phyloP scores from a whole-genome alignment of 2,888 invertebrate genomes.

The Hedya salicella region DNA sequence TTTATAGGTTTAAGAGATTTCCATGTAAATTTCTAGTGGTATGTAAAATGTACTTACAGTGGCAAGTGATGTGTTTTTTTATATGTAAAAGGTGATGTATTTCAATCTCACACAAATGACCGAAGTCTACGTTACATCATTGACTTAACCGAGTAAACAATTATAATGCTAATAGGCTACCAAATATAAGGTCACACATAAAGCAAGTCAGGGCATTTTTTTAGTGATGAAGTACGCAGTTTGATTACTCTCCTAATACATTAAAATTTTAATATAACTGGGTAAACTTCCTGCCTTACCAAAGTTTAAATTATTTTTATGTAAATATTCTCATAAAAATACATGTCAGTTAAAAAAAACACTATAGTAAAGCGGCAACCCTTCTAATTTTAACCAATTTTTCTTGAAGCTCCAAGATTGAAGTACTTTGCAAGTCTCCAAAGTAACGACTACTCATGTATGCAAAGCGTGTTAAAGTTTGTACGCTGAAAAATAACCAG shows the following conservation, averaged over 20 bases:
- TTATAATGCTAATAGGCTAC: too few species aligned
- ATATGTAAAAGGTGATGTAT: too few species aligned
- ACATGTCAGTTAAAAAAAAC: neutral
- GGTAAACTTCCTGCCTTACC: too few species aligned
- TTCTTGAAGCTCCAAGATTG: slow-evolving; percentile 7
- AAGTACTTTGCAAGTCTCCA: slow-evolving; percentile 10
- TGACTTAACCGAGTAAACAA: too few species aligned
- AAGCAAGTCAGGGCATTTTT: too few species aligned
- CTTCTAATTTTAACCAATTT: neutral
- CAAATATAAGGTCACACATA: too few species aligned
- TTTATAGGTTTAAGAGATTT: slow-evolving; percentile 17
- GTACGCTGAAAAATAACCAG: slow-evolving; percentile 20
- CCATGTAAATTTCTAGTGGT: slow-evolving; percentile 4
- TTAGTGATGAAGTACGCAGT: too few species aligned
- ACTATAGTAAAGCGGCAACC: neutral
- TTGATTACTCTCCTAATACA: too few species aligned
- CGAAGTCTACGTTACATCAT: too few species aligned
- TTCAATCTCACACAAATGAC: too few species aligned
- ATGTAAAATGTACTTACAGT: neutral
- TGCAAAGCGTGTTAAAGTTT: slow-evolving; percentile 33
- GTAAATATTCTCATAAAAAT: neutral
- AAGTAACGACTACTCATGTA: slow-evolving; percentile 17
- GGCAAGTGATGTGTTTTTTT: too few species aligned
- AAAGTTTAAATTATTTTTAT: neutral
- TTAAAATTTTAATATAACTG: too few species aligned